Evolutionary conservation across 1,140 invertebrate species (phyloP).

Genomic region (Lucilia sericata): DNA sequence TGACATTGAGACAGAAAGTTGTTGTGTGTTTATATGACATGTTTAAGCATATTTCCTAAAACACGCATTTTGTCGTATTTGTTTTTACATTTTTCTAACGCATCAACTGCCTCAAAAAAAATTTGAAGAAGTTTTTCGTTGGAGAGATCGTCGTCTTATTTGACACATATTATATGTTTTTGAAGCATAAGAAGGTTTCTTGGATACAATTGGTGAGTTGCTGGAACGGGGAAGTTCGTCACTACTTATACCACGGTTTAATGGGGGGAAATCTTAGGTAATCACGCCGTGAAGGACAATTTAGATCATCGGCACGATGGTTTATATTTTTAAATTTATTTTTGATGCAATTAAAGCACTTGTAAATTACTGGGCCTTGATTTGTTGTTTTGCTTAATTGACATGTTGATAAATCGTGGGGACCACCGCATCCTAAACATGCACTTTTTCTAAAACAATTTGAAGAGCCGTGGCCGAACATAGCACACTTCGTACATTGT

Average conservation of each 20-base stretch:
- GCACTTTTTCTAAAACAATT: not conserved
- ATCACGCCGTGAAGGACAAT: not conserved
- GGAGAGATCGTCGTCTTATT: not conserved
- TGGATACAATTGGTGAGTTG: no score
- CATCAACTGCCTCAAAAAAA: not conserved
- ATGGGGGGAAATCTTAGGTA: not conserved
- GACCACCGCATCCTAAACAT: not conserved
- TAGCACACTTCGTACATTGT: not conserved
- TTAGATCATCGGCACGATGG: not conserved
- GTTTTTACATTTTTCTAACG: not conserved
- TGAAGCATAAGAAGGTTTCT: no score
- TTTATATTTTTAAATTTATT: not conserved
- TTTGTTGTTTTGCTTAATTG: not conserved
- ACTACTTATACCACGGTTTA: not conserved
- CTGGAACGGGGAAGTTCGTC: not conserved
- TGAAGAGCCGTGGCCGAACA: not conserved
- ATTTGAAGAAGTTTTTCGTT: not conserved
- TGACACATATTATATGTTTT: not conserved
- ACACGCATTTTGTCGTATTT: not conserved
- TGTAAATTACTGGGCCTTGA: not conserved
- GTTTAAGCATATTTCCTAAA: not conserved
- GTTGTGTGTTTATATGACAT: not conserved
- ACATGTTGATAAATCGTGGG: not conserved
- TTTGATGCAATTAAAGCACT: not conserved
- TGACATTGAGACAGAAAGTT: not conserved